Conservation (phyloP, 2,888 invertebrate genomes). For the Metellina segmentata region DNA sequence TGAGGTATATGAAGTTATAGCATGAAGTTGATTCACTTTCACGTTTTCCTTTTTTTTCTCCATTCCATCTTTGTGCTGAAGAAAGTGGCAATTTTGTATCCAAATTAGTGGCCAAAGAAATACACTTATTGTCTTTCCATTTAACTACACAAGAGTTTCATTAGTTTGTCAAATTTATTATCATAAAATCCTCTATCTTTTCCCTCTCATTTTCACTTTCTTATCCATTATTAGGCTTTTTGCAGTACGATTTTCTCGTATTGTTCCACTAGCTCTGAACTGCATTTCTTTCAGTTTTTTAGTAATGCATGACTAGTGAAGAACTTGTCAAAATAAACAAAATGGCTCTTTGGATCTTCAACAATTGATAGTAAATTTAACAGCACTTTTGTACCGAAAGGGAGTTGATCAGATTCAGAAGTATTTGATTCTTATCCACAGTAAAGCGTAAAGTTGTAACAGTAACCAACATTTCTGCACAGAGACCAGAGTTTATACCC, state of each 20-base stretch:
- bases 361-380: conserved; percentile 24
- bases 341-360: conserved; percentile 7
- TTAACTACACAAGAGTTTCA: no score
- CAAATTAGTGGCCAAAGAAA: no score
- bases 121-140: no score
- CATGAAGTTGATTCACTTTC: no score
- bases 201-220: conserved; percentile 20
- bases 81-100: no score
- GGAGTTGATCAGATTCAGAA: background rate
- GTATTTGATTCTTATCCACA: conserved; percentile 23
- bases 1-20: no score
- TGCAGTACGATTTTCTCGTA: background rate
- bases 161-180: conserved; percentile 9
- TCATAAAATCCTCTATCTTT: conserved; percentile 13
- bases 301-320: background rate
- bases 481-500: conserved; percentile 30
- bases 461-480: conserved; percentile 26
- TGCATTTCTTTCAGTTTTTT: background rate
- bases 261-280: conserved; percentile 28
- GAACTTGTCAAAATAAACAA: conserved; percentile 2
- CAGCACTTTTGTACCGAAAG: conserved; percentile 12
- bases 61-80: no score
- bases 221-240: background rate
- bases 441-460: conserved; percentile 36
- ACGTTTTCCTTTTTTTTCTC: no score